phyloP scores from a whole-genome alignment of 2,888 invertebrate species.

The Tethea ocularis region DNA sequence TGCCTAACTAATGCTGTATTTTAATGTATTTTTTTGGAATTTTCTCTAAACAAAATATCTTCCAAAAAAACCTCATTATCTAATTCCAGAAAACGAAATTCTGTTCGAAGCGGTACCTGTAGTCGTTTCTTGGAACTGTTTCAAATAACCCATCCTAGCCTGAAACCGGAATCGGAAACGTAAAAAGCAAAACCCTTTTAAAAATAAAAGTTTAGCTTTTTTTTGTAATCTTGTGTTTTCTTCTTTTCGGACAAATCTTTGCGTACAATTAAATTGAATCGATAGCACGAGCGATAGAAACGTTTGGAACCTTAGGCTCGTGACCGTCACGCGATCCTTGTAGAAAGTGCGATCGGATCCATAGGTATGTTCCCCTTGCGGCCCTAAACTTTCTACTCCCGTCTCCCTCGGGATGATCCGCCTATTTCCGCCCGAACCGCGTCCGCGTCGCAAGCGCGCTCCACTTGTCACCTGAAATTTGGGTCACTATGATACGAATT shows the following conservation, averaged over 20 bases:
- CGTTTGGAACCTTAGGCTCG: conserved; percentile 17
- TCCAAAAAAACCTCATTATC: background rate
- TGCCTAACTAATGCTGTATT: too few species aligned
- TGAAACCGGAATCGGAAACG: conserved; percentile 4
- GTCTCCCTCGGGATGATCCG: conserved; percentile 62
- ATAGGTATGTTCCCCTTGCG: conserved; percentile 49
- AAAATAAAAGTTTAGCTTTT: background rate
- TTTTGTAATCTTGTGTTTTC: background rate
- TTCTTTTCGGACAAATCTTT: background rate
- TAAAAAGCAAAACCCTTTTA: background rate
- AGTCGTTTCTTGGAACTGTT: conserved; percentile 4
- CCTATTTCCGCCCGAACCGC: conserved; percentile 56
- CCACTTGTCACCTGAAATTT: conserved; percentile 67
- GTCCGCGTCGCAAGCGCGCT: conserved; percentile 46
- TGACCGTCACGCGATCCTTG: conserved; percentile 16
- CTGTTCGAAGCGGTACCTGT: conserved; percentile 8
- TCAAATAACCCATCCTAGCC: background rate
- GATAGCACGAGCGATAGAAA: conserved; percentile 9
- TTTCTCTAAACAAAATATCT: too few species aligned
- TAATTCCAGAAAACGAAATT: conserved; percentile 1
- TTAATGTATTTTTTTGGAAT: too few species aligned
- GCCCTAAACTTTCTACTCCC: conserved; percentile 55
- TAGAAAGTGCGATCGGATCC: conserved; percentile 35
- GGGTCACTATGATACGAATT: conserved; percentile 70
- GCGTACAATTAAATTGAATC: conserved; percentile 5